These are phyloP conservation scores for Sinocyclocheilus anshuiensis DNA, from an alignment of 2,113 vertebrate species.

Conservation along the genomic window DNA sequence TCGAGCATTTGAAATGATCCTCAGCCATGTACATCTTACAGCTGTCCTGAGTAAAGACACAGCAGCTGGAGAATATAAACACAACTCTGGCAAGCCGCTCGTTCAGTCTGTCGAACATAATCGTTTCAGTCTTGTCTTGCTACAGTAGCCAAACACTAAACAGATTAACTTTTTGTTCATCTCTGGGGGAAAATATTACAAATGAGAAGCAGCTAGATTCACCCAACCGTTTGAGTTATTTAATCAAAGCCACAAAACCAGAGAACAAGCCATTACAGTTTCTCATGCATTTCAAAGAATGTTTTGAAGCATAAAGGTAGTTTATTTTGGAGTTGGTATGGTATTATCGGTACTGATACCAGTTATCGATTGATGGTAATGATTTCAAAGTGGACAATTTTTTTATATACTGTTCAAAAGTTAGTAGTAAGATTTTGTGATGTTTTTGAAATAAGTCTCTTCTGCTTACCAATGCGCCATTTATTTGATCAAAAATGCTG, in stretches of 20 bases:
- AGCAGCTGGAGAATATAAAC: constrained; percentile 41
- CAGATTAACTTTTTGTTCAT: constrained; percentile 35
- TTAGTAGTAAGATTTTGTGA: neutral
- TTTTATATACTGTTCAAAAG: neutral
- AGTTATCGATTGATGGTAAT: neutral
- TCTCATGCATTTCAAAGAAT: neutral
- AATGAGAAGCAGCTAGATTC: neutral
- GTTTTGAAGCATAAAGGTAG: neutral
- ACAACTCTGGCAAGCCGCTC: constrained; percentile 5
- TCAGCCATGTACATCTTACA: neutral
- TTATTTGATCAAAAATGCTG: too few species aligned
- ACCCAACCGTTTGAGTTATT: neutral
- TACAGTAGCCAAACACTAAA: constrained; percentile 27
- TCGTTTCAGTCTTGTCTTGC: constrained; percentile 1
- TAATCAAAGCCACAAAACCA: neutral
- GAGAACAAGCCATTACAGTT: neutral
- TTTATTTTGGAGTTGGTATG: neutral
- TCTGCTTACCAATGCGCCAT: neutral
- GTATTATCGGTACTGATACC: neutral
- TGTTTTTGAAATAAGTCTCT: neutral
- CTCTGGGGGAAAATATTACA: constrained; percentile 9
- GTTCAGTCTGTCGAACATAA: neutral
- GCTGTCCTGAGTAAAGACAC: constrained; percentile 4
- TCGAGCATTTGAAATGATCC: neutral
- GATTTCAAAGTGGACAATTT: neutral